Conservation (phyloP, 2,888 invertebrate species). For the Ceraclea dissimilis region DNA sequence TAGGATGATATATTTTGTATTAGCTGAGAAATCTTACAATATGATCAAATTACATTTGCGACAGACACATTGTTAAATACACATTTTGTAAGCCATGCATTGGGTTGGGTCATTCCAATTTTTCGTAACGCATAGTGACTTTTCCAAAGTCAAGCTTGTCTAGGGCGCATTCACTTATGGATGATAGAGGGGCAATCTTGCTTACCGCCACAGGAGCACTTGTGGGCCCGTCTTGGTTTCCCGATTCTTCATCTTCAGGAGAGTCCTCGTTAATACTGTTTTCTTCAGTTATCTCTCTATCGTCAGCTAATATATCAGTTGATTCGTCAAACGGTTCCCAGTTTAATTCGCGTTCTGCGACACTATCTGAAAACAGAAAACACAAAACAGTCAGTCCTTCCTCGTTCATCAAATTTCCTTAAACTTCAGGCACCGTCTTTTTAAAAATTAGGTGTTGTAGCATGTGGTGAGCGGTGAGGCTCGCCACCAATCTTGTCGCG, state of each 20-base stretch:
- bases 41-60: too few species aligned
- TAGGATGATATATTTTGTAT: too few species aligned
- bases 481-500: too few species aligned
- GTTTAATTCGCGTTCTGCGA: constrained; percentile 47
- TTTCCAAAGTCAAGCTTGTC: constrained; percentile 27
- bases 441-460: too few species aligned
- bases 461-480: too few species aligned
- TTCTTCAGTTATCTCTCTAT: constrained; percentile 35
- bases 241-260: constrained; percentile 29
- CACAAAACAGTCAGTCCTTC: not conserved
- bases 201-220: constrained; percentile 38
- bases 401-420: too few species aligned
- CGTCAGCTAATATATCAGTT: constrained; percentile 34
- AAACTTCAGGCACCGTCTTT: too few species aligned
- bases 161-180: constrained; percentile 46
- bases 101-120: not conserved
- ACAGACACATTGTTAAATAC: too few species aligned
- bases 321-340: constrained; percentile 52
- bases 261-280: constrained; percentile 22
- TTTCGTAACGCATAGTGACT: constrained; percentile 16
- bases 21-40: too few species aligned
- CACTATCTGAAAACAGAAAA: constrained; percentile 36
- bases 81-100: not conserved
- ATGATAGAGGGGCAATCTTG: constrained; percentile 45
- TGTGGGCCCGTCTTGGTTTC: constrained; percentile 28